Conservation (phyloP, 2,113 vertebrate species). For the Nanger granti region DNA sequence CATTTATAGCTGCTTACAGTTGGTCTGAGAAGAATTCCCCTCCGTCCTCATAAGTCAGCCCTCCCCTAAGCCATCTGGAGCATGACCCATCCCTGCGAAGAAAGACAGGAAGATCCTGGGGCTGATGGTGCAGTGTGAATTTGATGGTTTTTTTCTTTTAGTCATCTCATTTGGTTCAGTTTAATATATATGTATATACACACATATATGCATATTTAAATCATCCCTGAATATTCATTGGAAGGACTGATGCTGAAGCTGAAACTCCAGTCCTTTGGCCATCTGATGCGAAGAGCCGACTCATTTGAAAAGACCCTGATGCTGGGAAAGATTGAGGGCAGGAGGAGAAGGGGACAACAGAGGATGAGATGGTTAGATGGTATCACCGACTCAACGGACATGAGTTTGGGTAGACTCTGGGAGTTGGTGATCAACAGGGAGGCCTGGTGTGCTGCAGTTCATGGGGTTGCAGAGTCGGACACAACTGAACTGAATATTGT, state of each 20-base stretch:
- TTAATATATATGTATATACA: neutral
- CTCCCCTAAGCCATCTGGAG: neutral
- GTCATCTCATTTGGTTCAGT: neutral
- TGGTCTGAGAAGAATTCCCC: neutral
- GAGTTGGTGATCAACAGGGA: neutral
- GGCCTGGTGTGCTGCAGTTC: neutral
- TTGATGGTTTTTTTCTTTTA: neutral
- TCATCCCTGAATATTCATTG: neutral
- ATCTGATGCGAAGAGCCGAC: neutral
- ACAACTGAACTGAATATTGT: neutral
- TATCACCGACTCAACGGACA: neutral
- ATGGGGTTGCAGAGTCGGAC: neutral
- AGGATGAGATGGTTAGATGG: neutral
- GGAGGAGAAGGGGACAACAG: neutral
- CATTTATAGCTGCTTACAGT: conserved; percentile 23
- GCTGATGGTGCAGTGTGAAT: neutral
- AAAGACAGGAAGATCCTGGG: neutral
- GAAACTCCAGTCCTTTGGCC: neutral
- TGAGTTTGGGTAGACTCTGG: neutral
- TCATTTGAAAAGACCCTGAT: neutral
- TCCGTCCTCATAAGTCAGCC: neutral
- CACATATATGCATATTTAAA: neutral
- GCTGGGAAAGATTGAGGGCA: neutral
- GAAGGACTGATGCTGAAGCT: neutral
- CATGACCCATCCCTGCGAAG: neutral